phyloP scores from a whole-genome alignment of 2,888 invertebrate genomes.

The Limnephilus marmoratus region DNA sequence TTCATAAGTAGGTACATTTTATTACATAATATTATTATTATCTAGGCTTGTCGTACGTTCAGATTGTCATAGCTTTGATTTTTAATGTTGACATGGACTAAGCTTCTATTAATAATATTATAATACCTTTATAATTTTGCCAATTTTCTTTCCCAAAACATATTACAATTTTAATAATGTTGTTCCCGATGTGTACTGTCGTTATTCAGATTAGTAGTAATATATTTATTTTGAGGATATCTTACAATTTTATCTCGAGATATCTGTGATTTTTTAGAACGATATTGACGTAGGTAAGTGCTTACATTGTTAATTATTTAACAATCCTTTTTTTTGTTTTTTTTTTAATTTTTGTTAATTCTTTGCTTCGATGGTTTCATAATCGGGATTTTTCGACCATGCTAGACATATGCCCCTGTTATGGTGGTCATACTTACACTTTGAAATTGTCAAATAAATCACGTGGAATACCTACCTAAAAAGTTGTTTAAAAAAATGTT shows the following conservation, averaged over 20 bases:
- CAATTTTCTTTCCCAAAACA: not conserved
- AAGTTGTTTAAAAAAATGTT: too few relatives aligned
- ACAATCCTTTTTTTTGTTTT: too few relatives aligned
- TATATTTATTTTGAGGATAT: not conserved
- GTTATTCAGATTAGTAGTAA: not conserved
- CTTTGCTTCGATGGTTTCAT: too few relatives aligned
- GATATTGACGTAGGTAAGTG: not conserved
- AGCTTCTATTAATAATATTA: too few relatives aligned
- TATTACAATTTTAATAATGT: not conserved
- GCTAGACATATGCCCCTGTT: too few relatives aligned
- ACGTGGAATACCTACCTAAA: not conserved
- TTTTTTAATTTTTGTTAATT: too few relatives aligned
- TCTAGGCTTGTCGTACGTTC: not conserved
- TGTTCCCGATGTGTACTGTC: not conserved
- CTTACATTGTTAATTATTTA: too few relatives aligned
- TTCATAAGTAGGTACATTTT: not conserved
- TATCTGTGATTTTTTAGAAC: not conserved
- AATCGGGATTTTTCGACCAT: too few relatives aligned
- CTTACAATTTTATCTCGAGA: not conserved
- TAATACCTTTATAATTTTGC: not conserved
- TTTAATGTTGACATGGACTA: not conserved
- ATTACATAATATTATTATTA: not conserved
- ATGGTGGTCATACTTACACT: too few relatives aligned
- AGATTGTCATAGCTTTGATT: not conserved
- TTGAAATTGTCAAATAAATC: not conserved